A percentile compares a stretch with the other conserved stretches of the same genome.
These are phyloP conservation scores for Lutjanus campechanus DNA, from an alignment of 2,797 vertebrate genomes.

Conservation along the genomic window DNA sequence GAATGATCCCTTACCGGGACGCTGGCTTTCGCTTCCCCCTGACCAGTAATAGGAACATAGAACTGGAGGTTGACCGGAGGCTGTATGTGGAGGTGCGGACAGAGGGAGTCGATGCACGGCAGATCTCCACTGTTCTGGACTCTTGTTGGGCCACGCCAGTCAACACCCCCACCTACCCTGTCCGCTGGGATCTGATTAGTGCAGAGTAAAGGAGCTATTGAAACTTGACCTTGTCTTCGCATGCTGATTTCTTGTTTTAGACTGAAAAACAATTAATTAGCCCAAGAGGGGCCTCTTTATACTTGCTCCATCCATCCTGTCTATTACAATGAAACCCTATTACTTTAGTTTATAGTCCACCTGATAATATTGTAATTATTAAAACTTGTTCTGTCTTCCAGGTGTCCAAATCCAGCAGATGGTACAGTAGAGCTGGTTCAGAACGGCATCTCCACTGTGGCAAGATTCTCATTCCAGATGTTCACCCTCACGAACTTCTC, in stretches of 20 bases:
- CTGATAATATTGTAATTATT: not conserved
- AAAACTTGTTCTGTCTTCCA: constrained; percentile 19
- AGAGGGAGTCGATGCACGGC: constrained; percentile 59
- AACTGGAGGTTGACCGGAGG: constrained; percentile 62
- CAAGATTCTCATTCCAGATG: constrained; percentile 75
- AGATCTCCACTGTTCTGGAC: constrained; percentile 73
- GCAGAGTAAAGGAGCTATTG: constrained; percentile 61
- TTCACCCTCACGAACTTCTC: constrained; percentile 65
- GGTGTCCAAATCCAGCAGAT: constrained; percentile 76
- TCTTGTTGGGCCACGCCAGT: constrained; percentile 83
- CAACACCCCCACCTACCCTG: constrained; percentile 27
- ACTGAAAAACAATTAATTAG: not conserved
- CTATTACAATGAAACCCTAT: not conserved
- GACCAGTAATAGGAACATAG: constrained; percentile 17
- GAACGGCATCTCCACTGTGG: constrained; percentile 67
- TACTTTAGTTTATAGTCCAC: not conserved
- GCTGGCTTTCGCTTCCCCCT: constrained; percentile 60
- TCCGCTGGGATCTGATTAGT: constrained; percentile 76
- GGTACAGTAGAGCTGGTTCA: constrained; percentile 62
- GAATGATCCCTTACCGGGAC: constrained; percentile 75
- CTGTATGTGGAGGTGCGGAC: constrained; percentile 76
- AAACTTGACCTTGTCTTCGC: not conserved
- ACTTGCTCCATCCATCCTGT: not conserved
- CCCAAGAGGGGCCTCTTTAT: not conserved
- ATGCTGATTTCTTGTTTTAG: not conserved